phyloP scores from a whole-genome alignment of 2,797 vertebrate genomes.

The Antennarius maculatus region DNA sequence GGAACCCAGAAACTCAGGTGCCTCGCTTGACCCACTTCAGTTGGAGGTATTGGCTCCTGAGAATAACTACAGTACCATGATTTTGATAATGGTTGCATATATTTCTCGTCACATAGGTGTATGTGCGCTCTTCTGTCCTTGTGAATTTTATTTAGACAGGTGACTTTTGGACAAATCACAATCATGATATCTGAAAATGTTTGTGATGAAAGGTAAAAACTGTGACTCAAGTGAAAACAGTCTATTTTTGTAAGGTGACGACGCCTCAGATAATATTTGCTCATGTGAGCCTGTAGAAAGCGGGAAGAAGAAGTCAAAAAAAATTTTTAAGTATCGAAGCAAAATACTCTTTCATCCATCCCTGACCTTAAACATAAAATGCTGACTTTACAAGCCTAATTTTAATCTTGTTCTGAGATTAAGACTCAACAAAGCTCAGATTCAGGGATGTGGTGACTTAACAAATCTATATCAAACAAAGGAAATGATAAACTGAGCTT shows the following conservation, averaged over 20 bases:
- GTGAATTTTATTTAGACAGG: slow-evolving; percentile 26
- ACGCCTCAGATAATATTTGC: slow-evolving; percentile 8
- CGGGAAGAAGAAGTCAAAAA: slow-evolving; percentile 5
- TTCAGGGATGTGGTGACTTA: not conserved
- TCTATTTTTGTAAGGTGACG: slow-evolving; percentile 41
- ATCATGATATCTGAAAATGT: slow-evolving; percentile 10
- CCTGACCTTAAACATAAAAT: no score
- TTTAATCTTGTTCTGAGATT: no score
- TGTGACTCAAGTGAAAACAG: slow-evolving; percentile 5
- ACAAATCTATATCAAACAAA: not conserved
- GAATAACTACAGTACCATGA: slow-evolving; percentile 26
- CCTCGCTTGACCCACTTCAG: slow-evolving; percentile 15
- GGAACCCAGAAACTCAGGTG: slow-evolving; percentile 8
- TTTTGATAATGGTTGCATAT: slow-evolving; percentile 47
- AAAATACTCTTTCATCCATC: not conserved
- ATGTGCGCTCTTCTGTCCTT: slow-evolving; percentile 24
- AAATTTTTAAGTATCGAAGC: slow-evolving; percentile 1
- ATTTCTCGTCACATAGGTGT: slow-evolving; percentile 34
- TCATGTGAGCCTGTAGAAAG: not conserved
- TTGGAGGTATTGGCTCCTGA: slow-evolving; percentile 40
- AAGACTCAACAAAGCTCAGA: not conserved
- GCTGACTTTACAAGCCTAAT: no score
- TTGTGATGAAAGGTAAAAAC: slow-evolving; percentile 2
- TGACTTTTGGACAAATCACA: slow-evolving; percentile 11
- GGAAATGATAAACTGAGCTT: not conserved